Evolutionary conservation across 2,113 vertebrate species (phyloP).

Genomic region (Lethenteron reissneri): DNA sequence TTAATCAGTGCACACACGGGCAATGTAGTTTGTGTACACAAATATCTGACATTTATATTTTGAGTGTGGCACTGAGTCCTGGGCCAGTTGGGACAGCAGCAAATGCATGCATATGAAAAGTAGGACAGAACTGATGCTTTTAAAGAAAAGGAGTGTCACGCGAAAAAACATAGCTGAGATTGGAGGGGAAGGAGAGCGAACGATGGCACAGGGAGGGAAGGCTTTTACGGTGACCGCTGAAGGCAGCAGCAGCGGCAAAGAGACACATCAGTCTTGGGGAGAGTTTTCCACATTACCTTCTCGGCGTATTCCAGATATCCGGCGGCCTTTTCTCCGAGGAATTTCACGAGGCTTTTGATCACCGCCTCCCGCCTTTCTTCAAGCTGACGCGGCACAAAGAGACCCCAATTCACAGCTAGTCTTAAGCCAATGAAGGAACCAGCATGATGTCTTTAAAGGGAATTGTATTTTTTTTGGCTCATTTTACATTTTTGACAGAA

Average conservation of each 20-base stretch:
- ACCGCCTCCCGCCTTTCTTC: constrained; percentile 22
- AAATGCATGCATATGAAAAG: background rate
- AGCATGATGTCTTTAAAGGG: too few relatives aligned
- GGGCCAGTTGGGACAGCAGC: too few relatives aligned
- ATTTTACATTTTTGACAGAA: background rate
- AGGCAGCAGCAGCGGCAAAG: background rate
- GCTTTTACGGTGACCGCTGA: background rate
- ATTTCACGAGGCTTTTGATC: constrained; percentile 22
- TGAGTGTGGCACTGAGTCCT: too few relatives aligned
- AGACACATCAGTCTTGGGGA: too few relatives aligned
- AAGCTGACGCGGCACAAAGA: constrained; percentile 12
- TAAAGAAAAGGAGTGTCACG: background rate
- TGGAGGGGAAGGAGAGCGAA: background rate
- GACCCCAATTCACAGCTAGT: too few relatives aligned
- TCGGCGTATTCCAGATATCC: constrained; percentile 26
- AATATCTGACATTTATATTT: too few relatives aligned
- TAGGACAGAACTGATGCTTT: background rate
- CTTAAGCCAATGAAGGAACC: too few relatives aligned
- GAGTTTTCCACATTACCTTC: constrained; percentile 19
- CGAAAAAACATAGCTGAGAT: background rate
- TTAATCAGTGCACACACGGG: too few relatives aligned
- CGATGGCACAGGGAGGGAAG: background rate
- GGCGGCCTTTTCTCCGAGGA: constrained; percentile 23
- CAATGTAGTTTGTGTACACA: too few relatives aligned
- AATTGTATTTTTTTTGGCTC: too few relatives aligned